These are phyloP conservation scores for Eubucco bourcierii DNA, from an alignment of 2,113 vertebrate species.

Conservation along the genomic window DNA sequence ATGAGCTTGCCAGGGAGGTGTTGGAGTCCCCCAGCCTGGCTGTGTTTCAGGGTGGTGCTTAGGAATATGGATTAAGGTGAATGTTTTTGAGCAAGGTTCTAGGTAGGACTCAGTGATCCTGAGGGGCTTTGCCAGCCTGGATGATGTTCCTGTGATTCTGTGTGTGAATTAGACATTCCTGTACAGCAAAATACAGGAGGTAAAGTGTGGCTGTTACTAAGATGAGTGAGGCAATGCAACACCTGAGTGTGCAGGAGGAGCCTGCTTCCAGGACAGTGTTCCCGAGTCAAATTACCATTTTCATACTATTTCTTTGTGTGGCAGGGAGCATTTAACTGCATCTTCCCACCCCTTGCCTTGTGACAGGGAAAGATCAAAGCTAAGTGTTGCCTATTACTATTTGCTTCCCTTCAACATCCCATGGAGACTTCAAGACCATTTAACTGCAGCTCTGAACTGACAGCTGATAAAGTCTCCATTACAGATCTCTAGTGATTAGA, in stretches of 20 bases:
- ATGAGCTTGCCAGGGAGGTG: too few species aligned
- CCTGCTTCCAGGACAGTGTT: neutral
- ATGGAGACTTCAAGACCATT: conserved; percentile 27
- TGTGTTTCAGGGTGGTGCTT: too few species aligned
- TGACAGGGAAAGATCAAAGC: neutral
- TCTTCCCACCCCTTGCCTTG: neutral
- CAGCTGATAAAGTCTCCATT: conserved; percentile 6
- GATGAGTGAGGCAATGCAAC: neutral
- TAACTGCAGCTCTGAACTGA: neutral
- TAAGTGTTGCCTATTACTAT: neutral
- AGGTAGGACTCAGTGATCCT: too few species aligned
- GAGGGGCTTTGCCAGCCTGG: too few species aligned
- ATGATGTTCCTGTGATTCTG: too few species aligned
- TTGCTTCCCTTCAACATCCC: neutral
- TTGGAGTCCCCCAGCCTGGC: too few species aligned
- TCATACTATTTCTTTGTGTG: neutral
- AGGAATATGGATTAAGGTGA: too few species aligned
- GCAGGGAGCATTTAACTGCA: neutral
- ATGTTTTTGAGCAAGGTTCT: too few species aligned
- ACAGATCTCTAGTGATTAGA: neutral
- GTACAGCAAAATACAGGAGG: neutral
- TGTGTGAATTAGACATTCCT: neutral
- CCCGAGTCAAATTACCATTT: neutral
- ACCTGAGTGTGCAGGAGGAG: neutral
- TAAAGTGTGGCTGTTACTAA: neutral